A percentile compares a stretch with the other conserved stretches of the same genome.
Conservation (phyloP, 2,888 invertebrate species). For the Pyralis farinalis region DNA sequence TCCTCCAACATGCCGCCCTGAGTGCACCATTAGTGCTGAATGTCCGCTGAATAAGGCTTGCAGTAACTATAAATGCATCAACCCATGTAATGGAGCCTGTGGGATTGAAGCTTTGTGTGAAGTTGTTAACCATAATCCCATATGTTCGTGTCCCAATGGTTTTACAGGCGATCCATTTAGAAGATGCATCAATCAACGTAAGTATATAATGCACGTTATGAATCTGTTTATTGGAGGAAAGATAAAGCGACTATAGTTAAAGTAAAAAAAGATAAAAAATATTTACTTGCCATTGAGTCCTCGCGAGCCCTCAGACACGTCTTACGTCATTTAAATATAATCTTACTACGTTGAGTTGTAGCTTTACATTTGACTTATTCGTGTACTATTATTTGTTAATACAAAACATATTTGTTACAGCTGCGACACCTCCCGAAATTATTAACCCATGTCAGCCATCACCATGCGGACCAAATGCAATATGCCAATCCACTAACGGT, state of each 20-base stretch:
- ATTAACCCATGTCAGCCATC: slow-evolving; percentile 84
- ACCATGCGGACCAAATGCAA: slow-evolving; percentile 84
- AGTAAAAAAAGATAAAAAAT: too few species aligned
- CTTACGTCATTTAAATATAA: too few species aligned
- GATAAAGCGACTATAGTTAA: too few species aligned
- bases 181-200: slow-evolving; percentile 84
- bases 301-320: too few species aligned
- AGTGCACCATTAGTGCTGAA: slow-evolving; percentile 89
- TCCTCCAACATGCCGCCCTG: slow-evolving; percentile 89
- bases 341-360: too few species aligned
- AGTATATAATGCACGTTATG: slow-evolving; percentile 32
- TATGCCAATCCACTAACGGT: slow-evolving; percentile 82
- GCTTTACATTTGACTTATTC: too few species aligned
- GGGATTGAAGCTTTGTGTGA: slow-evolving; percentile 86
- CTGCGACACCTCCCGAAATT: slow-evolving; percentile 50
- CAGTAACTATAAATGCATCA: slow-evolving; percentile 88
- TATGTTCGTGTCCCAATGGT: slow-evolving; percentile 86
- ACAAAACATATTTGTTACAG: slow-evolving; percentile 11
- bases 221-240: too few species aligned
- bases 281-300: too few species aligned
- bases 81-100: slow-evolving; percentile 90
- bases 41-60: slow-evolving; percentile 88
- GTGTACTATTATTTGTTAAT: too few species aligned
- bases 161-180: slow-evolving; percentile 89
- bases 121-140: slow-evolving; percentile 89